These are phyloP conservation scores for Crepidodera aurea DNA, from an alignment of 2,888 invertebrate genomes.

Conservation along the genomic window DNA sequence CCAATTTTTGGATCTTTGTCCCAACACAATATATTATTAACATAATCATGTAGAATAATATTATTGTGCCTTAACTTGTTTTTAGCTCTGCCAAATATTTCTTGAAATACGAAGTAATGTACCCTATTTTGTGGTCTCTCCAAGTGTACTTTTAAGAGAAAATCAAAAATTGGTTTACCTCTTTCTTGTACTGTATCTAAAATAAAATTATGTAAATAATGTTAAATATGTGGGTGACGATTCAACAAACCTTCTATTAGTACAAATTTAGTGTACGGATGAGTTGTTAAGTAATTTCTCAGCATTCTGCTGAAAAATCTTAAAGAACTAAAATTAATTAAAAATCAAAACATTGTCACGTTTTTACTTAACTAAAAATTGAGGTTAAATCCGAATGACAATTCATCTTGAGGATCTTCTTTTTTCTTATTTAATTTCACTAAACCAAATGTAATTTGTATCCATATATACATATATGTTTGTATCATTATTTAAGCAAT, in stretches of 20 bases:
- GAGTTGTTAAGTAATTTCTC: conserved; percentile 50
- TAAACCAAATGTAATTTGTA: too few relatives aligned
- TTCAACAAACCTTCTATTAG: conserved; percentile 53
- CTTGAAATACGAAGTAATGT: conserved; percentile 55
- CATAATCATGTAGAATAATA: conserved; percentile 48
- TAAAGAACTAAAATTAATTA: conserved; percentile 4
- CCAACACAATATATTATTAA: conserved; percentile 46
- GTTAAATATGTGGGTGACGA: conserved; percentile 6
- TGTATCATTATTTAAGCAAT: too few relatives aligned
- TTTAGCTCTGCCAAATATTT: conserved; percentile 42
- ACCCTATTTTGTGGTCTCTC: conserved; percentile 44
- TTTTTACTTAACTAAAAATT: conserved; percentile 2
- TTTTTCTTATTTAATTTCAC: too few relatives aligned
- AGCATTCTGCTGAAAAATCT: conserved; percentile 48
- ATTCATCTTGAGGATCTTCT: not conserved
- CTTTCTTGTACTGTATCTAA: conserved; percentile 51
- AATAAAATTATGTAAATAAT: conserved; percentile 37
- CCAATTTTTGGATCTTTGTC: conserved; percentile 18
- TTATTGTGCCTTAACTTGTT: conserved; percentile 25
- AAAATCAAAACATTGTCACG: conserved; percentile 37
- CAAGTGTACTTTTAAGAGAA: conserved; percentile 49
- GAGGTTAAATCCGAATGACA: conserved; percentile 18
- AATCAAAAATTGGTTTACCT: conserved; percentile 48
- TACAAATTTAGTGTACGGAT: conserved; percentile 54
- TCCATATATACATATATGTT: too few relatives aligned